phyloP scores from a whole-genome alignment of 2,888 invertebrate species.

The Seira ritae region DNA sequence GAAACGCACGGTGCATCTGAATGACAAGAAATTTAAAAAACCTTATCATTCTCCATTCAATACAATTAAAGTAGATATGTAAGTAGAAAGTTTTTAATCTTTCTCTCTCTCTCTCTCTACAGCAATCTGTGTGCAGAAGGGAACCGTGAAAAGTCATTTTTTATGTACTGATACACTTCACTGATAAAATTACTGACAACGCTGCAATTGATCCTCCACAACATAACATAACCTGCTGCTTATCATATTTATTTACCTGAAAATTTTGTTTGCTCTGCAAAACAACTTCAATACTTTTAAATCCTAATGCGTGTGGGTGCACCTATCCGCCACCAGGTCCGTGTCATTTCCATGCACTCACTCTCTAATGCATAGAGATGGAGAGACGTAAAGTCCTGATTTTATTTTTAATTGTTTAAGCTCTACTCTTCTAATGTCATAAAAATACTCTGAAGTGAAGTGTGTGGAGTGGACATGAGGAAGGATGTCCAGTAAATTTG shows the following conservation, averaged over 20 bases:
- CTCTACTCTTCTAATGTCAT: background rate
- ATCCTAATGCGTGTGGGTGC: background rate
- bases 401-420: background rate
- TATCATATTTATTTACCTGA: slow-evolving; percentile 17
- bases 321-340: too few species aligned
- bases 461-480: background rate
- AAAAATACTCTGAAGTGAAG: too few species aligned
- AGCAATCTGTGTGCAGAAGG: background rate
- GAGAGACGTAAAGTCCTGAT: too few species aligned
- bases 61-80: background rate
- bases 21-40: slow-evolving; percentile 58
- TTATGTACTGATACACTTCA: background rate
- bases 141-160: slow-evolving; percentile 16
- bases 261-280: background rate
- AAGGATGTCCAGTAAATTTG: background rate
- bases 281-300: background rate
- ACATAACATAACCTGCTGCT: too few species aligned
- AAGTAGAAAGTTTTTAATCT: background rate
- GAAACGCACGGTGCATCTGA: slow-evolving; percentile 81
- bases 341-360: too few species aligned
- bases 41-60: slow-evolving; percentile 24
- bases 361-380: too few species aligned
- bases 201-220: slow-evolving; percentile 6
- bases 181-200: slow-evolving; percentile 14
- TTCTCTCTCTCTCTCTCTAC: background rate